A percentile compares a stretch with the other conserved stretches of the same genome.
These are phyloP conservation scores for Eilema sororculum DNA, from an alignment of 2,888 invertebrate species.

Conservation along the genomic window DNA sequence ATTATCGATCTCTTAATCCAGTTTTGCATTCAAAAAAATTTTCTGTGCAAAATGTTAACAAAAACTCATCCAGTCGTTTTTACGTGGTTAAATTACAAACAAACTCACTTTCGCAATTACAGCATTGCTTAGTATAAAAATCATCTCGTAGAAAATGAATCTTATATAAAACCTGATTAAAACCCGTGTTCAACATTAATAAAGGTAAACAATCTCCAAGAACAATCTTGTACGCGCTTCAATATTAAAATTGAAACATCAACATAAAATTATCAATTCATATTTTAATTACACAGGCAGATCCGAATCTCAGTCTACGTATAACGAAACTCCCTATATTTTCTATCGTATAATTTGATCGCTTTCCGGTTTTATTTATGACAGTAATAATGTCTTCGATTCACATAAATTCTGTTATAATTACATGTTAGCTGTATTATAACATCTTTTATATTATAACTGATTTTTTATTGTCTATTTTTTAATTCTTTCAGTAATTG, in stretches of 20 bases:
- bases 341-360: slow-evolving; percentile 62
- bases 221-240: slow-evolving; percentile 1
- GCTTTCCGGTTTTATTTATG: slow-evolving; percentile 66
- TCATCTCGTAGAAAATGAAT: not conserved
- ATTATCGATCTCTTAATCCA: not conserved
- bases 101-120: not conserved
- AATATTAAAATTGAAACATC: slow-evolving; percentile 23
- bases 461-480: slow-evolving; percentile 27
- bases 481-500: slow-evolving; percentile 18
- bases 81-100: not conserved
- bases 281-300: slow-evolving; percentile 34
- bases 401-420: slow-evolving; percentile 70
- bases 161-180: not conserved
- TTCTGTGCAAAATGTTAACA: not conserved
- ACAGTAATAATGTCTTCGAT: slow-evolving; percentile 67
- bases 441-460: slow-evolving; percentile 49
- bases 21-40: too few species aligned
- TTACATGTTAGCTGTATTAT: slow-evolving; percentile 60
- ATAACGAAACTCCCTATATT: slow-evolving; percentile 27
- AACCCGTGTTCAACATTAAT: not conserved
- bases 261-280: slow-evolving; percentile 22
- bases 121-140: not conserved
- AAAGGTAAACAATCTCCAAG: slow-evolving; percentile 1
- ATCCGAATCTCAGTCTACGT: slow-evolving; percentile 21
- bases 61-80: not conserved